These are phyloP conservation scores for Cirrhinus mrigala DNA, from an alignment of 2,797 vertebrate species.

Conservation along the genomic window DNA sequence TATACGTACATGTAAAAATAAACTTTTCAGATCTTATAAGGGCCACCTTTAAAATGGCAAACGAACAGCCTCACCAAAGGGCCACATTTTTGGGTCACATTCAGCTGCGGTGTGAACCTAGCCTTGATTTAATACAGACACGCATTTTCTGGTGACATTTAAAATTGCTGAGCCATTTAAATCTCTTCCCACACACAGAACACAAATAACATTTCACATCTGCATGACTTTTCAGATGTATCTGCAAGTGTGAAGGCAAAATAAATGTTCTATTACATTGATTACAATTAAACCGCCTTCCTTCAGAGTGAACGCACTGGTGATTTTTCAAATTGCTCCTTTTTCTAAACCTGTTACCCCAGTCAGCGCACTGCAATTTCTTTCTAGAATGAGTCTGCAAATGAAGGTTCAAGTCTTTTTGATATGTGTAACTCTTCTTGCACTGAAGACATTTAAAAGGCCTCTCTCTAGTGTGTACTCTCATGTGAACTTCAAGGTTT, in stretches of 20 bases:
- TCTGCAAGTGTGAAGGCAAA: neutral
- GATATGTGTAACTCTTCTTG: neutral
- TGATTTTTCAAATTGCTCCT: neutral
- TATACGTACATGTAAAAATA: neutral
- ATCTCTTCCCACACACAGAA: neutral
- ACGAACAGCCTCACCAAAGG: neutral
- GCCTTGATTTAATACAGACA: neutral
- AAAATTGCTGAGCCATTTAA: neutral
- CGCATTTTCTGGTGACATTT: neutral
- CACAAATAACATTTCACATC: neutral
- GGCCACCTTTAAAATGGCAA: too few relatives aligned
- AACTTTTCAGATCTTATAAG: too few relatives aligned
- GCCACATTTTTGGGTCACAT: neutral
- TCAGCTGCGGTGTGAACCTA: neutral
- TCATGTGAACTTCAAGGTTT: neutral
- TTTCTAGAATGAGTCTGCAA: neutral
- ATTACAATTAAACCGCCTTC: neutral
- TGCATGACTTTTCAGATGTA: neutral
- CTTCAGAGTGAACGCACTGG: neutral
- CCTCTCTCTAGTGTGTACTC: neutral
- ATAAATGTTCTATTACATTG: neutral
- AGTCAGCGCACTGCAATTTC: neutral
- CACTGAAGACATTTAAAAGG: neutral
- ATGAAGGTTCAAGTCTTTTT: neutral
- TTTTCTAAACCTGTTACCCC: neutral